Conservation (phyloP, 2,888 invertebrate genomes). For the Nemapogon koenigi region DNA sequence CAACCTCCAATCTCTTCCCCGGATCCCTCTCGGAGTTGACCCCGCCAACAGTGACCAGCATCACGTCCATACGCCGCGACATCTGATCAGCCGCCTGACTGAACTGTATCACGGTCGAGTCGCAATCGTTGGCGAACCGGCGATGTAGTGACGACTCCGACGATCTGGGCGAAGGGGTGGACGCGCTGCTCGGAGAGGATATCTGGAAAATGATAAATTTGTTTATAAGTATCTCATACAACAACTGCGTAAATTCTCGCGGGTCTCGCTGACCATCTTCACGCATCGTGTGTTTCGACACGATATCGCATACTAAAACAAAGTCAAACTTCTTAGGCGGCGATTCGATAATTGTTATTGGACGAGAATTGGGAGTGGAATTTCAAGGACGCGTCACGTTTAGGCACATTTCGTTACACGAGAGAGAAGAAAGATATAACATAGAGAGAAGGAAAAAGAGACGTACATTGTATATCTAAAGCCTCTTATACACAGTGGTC, state of each 20-base stretch:
- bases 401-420: no score
- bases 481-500: no score
- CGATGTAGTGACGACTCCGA: slow-evolving; percentile 13
- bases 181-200: slow-evolving; percentile 5
- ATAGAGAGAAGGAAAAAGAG: no score
- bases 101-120: slow-evolving; percentile 23
- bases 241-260: no score
- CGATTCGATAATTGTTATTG: no score
- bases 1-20: slow-evolving; percentile 67
- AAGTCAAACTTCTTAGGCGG: no score
- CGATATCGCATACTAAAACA: no score
- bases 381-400: no score
- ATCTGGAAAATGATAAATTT: slow-evolving; percentile 1
- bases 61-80: slow-evolving; percentile 63
- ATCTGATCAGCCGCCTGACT: slow-evolving; percentile 50
- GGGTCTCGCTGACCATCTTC: no score
- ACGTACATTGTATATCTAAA: no score
- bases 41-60: slow-evolving; percentile 64
- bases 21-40: slow-evolving; percentile 68
- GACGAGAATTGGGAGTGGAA: no score
- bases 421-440: no score
- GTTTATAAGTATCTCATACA: background rate
- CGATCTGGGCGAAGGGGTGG: slow-evolving; percentile 11
- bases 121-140: slow-evolving; percentile 4
- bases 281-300: background rate